Conservation (phyloP, 2,888 invertebrate genomes). For the Himalopsyche tibetana region DNA sequence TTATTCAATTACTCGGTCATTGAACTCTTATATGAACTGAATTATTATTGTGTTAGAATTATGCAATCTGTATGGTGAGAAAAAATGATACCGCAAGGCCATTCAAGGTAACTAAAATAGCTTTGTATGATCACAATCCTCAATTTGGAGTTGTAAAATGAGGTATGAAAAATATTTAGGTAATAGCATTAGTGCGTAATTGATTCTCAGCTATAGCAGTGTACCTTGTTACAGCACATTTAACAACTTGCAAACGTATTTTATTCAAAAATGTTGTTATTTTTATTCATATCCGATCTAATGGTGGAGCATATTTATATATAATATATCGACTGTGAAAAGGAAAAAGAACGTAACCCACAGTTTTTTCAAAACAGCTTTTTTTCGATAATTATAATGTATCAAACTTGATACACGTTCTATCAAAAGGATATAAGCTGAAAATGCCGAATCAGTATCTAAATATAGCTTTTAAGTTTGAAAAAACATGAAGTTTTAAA, state of each 20-base stretch:
- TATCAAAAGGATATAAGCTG: too few species aligned
- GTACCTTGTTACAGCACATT: not conserved
- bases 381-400: too few species aligned
- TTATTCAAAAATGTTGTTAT: too few species aligned
- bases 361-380: too few species aligned
- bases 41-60: not conserved
- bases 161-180: not conserved
- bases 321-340: too few species aligned
- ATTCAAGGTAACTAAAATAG: not conserved
- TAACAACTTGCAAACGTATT: not conserved
- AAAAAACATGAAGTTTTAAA: too few species aligned
- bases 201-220: not conserved
- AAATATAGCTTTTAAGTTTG: too few species aligned
- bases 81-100: conserved; percentile 15
- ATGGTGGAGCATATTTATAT: too few species aligned
- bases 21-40: not conserved
- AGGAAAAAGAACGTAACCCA: too few species aligned
- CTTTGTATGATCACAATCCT: not conserved
- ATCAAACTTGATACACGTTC: too few species aligned
- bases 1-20: not conserved
- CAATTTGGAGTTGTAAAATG: conserved; percentile 11
- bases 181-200: not conserved
- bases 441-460: too few species aligned
- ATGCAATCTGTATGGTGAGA: not conserved
- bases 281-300: too few species aligned